phyloP scores from a whole-genome alignment of 2,113 vertebrate genomes.

The Ranitomeya imitator region DNA sequence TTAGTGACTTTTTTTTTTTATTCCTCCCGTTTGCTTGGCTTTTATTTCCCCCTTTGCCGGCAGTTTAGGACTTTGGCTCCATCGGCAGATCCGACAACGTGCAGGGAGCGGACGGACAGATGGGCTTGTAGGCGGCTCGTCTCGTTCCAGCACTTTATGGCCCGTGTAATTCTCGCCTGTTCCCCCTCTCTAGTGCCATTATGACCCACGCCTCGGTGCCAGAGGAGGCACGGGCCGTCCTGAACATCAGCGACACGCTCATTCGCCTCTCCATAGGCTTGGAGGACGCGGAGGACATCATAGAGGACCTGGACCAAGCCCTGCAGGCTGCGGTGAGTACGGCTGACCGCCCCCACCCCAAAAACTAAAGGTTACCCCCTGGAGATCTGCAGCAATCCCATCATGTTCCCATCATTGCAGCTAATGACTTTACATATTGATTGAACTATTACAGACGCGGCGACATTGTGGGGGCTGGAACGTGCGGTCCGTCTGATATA shows the following conservation, averaged over 20 bases:
- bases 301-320: slow-evolving; percentile 84
- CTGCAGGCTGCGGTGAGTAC: slow-evolving; percentile 82
- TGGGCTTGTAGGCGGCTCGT: not conserved
- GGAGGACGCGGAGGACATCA: slow-evolving; percentile 84
- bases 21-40: too few species aligned
- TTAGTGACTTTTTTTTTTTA: too few species aligned
- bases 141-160: not conserved
- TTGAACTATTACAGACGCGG: too few species aligned
- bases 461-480: too few species aligned
- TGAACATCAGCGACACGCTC: slow-evolving; percentile 88
- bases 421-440: too few species aligned
- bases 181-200: slow-evolving; percentile 74
- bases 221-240: slow-evolving; percentile 72
- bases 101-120: not conserved
- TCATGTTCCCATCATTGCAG: too few species aligned
- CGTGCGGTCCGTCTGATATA: too few species aligned
- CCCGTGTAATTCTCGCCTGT: not conserved
- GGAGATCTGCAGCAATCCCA: not conserved
- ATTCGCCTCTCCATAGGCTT: slow-evolving; percentile 89
- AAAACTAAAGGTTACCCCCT: too few species aligned
- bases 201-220: slow-evolving; percentile 92
- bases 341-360: too few species aligned
- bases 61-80: not conserved
- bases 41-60: not conserved
- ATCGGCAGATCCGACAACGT: not conserved